phyloP scores from a whole-genome alignment of 2,113 vertebrate genomes.

The Holacanthus passer region DNA sequence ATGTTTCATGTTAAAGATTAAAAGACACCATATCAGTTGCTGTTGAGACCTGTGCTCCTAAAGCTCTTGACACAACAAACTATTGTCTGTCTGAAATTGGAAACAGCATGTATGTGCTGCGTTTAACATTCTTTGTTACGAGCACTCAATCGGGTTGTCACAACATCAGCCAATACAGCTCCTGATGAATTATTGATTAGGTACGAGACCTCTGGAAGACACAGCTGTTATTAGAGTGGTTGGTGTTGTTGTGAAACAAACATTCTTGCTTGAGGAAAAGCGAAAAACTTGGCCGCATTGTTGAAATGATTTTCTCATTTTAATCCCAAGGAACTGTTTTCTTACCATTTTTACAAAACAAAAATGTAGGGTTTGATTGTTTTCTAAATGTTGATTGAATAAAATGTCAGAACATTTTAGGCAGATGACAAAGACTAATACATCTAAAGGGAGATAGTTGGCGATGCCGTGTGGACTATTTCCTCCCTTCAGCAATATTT shows the following conservation, averaged over 20 bases:
- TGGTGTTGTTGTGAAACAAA: constrained; percentile 45
- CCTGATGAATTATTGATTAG: constrained; percentile 49
- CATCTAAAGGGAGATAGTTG: neutral
- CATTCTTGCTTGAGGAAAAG: neutral
- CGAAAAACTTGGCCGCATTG: neutral
- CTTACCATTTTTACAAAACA: neutral
- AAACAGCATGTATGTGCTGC: constrained; percentile 19
- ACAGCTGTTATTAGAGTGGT: neutral
- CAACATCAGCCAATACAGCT: constrained; percentile 19
- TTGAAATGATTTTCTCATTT: neutral
- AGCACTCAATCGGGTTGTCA: constrained; percentile 44
- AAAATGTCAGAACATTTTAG: neutral
- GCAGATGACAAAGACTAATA: neutral
- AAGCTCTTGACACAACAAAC: neutral
- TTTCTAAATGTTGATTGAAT: neutral
- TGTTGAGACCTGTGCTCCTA: constrained; percentile 5
- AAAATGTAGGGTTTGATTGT: constrained; percentile 3
- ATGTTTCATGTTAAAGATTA: neutral
- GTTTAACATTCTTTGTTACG: constrained; percentile 20
- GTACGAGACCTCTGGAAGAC: constrained; percentile 38
- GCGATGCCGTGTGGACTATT: neutral
- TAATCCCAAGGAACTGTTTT: neutral
- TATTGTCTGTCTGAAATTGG: neutral
- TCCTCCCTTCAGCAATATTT: neutral
- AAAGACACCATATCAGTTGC: neutral